Evolutionary conservation across 2,888 invertebrate genomes (phyloP), one percentile per base, ranked within the genome.

Genomic region (Hydraecia micacea): DNA sequence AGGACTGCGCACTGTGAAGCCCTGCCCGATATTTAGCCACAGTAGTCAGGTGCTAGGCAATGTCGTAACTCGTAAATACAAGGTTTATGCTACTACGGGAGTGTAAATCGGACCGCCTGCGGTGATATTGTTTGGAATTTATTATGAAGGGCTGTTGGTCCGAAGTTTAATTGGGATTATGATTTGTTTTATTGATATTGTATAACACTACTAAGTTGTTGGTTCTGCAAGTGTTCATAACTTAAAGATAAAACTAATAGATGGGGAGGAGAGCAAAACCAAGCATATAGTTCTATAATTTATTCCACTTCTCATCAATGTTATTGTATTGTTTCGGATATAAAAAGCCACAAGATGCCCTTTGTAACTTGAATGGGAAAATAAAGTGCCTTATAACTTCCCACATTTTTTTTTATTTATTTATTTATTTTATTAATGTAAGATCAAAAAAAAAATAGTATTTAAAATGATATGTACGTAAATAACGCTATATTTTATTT

Each of bases 1-100:
- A 75, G 73, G 42, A 36, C 84, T 74, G 73, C 78, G 75, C 81
- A 79, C 86, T 78, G 75, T 84, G 80, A 83, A 83, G 80, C 69
- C 60, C 70, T 84, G 62, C 66, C 86, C 79, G 77, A 88, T 88
- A 87, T 87, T 88, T 85, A 85, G 79, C 79, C 65, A 66, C 65
- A 73, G 73, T 75, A 60, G 71, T 46, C 77, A 83, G 77, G 81
- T 77, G 28, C 32, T 46, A 58, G n/a, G 72, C 66, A 73, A 75
- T 77, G 68, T 86, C 80, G 81, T 89, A 89, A 88, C 69, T 87
- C 86, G 80, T 87, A 85, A 87, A 88, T 85, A 85, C 67, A 74
- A 65, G 76, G 76, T 87, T 81, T 84, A 85, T 86, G 82, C n/a
- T 49, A 49, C 74, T 63, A 68, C 60, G 18, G 25, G 68, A 79